Evolutionary conservation across 2,888 invertebrate genomes (phyloP), one percentile per base, ranked within the genome.

Genomic region (Cataglyphis livida): DNA sequence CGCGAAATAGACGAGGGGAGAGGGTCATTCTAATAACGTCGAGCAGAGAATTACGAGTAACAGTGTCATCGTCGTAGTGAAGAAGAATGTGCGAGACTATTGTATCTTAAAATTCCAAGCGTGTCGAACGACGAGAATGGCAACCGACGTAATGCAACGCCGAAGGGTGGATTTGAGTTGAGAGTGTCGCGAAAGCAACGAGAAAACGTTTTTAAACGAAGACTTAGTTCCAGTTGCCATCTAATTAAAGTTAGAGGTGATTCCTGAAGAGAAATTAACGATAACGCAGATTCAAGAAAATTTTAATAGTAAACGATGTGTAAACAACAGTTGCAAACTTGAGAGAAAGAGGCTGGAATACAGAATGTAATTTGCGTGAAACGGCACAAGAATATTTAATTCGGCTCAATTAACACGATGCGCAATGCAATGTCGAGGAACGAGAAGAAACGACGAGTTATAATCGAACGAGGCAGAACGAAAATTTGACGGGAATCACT

Each of bases 291-390:
- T 25, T 64, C 6, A 1, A 9, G 51, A 28, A 44, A 54, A 62
- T 83, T 85, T 76, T 73, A 68, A 85, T 59, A 66, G 83, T 28
- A 28, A 28, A 28, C 83, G 38, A 82, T 57, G 65, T 44, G 64
- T 62, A 28, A 48, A 48, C 44, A 21, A 78, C 66, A 64, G 25
- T 38, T 81, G 48, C 68, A 65, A 57, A 79, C 25, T n/a, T 28
- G 25, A 21, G 54, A 15, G 44, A 70, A 48, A 65, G 73, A 38
- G 38, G 59, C n/a, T 38, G 6, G 21, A 48, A 48, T 61, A 15
- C n/a, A 18, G 12, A 70, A 44, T n/a, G 73, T 54, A 70, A 44
- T 10, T 54, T 41, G n/a, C 9, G 25, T 7, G n/a, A 70, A 35
- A 82, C 79, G 82, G 59, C 68, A 73, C 28, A 35, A 41, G 57